Conservation (phyloP, 37 sponge, comb jelly and placozoan species). For the Geodia barretti region DNA sequence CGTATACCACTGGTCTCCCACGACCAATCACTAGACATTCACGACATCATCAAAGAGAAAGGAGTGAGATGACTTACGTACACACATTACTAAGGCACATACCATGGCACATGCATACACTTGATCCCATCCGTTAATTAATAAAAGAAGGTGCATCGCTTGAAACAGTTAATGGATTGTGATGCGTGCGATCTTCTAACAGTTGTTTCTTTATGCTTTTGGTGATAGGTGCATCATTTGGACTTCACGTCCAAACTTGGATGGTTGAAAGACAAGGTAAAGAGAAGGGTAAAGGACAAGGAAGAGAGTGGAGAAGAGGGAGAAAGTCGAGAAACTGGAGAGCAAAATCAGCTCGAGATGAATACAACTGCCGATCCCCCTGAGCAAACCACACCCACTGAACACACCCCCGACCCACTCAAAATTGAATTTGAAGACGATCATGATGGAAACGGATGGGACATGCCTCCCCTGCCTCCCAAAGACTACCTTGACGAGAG, state of each 20-base stretch:
- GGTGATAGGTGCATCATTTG: neutral
- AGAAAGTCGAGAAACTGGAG: neutral
- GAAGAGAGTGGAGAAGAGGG: neutral
- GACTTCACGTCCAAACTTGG: neutral
- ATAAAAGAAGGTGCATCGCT: no score
- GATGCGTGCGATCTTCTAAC: no score
- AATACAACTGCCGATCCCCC: no score
- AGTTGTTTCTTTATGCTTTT: no score
- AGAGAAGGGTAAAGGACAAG: neutral
- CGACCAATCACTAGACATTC: neutral
- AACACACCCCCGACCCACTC: neutral
- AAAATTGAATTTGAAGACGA: neutral
- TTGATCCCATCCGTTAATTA: no score
- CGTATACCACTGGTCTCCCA: neutral
- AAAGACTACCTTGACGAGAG: neutral
- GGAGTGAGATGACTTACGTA: neutral
- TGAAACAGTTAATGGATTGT: no score
- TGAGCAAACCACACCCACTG: neutral
- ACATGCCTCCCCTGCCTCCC: neutral
- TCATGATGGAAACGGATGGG: neutral
- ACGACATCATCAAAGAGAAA: slow-evolving; percentile 1
- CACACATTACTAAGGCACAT: no score
- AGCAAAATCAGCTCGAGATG: neutral
- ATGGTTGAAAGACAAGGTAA: neutral
- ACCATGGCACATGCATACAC: no score